These are phyloP conservation scores for Cantharis lateralis DNA, from an alignment of 2,888 invertebrate species.

Conservation along the genomic window DNA sequence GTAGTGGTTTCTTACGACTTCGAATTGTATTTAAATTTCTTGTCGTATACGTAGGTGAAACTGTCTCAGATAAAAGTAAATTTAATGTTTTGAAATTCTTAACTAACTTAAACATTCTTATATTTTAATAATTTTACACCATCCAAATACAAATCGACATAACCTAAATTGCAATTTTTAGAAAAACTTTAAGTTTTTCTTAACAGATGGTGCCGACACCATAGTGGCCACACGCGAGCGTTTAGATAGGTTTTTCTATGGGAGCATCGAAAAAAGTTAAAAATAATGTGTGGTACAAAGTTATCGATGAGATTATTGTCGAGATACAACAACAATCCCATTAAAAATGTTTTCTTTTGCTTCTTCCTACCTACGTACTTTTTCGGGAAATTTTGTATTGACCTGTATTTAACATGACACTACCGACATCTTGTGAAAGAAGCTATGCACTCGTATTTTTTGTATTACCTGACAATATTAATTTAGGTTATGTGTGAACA, in stretches of 20 bases:
- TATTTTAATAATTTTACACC: background rate
- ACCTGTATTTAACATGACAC: background rate
- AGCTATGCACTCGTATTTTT: background rate
- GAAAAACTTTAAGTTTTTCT: background rate
- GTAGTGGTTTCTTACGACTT: slow-evolving; percentile 73
- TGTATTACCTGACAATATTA: background rate
- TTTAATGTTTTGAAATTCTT: background rate
- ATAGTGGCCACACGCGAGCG: too few relatives aligned
- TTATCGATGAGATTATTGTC: too few relatives aligned
- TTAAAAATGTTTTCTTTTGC: too few relatives aligned
- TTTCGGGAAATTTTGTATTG: background rate
- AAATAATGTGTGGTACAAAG: too few relatives aligned
- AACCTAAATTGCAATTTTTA: background rate
- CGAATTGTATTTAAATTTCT: background rate
- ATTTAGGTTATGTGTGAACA: background rate
- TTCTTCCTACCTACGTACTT: too few relatives aligned
- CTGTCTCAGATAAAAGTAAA: background rate
- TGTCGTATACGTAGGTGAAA: background rate
- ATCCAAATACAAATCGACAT: background rate
- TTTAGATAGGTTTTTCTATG: too few relatives aligned
- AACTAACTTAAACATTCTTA: background rate
- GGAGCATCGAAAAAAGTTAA: too few relatives aligned
- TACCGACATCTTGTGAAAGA: background rate
- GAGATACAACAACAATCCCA: too few relatives aligned
- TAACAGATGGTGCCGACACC: background rate